Base-by-base conservation (phyloP, 2,888 invertebrate genomes). In the Andrena camellia region DNA sequence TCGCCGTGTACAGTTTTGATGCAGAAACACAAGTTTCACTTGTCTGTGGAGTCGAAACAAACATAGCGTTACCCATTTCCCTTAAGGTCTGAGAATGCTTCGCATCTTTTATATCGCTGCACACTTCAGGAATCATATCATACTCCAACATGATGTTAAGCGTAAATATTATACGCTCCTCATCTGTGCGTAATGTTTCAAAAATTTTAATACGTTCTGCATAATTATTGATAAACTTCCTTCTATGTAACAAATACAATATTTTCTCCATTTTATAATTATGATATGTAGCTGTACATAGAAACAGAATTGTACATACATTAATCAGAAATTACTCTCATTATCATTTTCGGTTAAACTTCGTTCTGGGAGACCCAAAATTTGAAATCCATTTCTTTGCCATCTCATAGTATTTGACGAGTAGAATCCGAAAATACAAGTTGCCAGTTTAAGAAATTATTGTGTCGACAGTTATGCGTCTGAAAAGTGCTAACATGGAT, bases 21-120 rank as follows among this genome's bases (percentile, higher is more conserved):
- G 94, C 94, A 57, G 88, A 54, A 0, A 90, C 33, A 8, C 87
- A 88, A 48, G 85, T 70, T 8, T 78, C 17, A 6, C 76, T 33
- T 42, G 71, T 72, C 1, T 68, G 13, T 2, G 35, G n/a, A 0
- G 23, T 50, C 17, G 72, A 72, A 90, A 95, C 94, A 90, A 95
- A 96, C 85, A 94, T 94, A 77, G 94, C 90, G 94, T 96, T 96
- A 64, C 96, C 96, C 84, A 94, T 94, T 94, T 95, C 95, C 92
- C 96, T 95, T 88, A 95, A 95, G 85, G 94, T 93, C 77, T 93
- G 92, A 83, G 96, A 96, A 80, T 95, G 92, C 87, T 93, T 91
- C 78, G 94, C 94, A 92, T 94, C 94, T 92, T 96, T 96, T 86
- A 90, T 86, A 88, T 94, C 90, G 1, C 26, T 23, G 17, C 26